Base-by-base conservation (phyloP, 2,888 invertebrate species). In the Stenoptilia bipunctidactyla region DNA sequence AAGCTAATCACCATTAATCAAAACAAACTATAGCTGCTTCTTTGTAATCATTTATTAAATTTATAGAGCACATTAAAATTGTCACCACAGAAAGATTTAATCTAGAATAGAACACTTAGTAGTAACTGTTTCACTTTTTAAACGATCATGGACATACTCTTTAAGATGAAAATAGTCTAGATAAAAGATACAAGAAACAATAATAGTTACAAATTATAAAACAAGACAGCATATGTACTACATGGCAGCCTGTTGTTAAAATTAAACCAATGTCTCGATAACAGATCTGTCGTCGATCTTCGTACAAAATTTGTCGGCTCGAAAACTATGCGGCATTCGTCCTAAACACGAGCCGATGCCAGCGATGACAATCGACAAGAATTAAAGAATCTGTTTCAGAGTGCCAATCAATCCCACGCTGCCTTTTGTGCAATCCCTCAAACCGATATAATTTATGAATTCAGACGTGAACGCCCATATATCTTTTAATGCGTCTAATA, bases 371-470 rank as follows among this genome's bases (percentile, higher is more conserved):
- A 65, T 57, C 62, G 57, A 53, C 55, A 61, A 59, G 66, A 58
- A 56, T 58, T 60, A 63, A 53, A 50, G 46, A 58, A 64, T 65
- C 57, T 61, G 57, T 61, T 62, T 56, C 49, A 54, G 53, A 51
- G 50, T 68, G 66, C 67, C 70, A 67, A 76, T 74, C 71, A 65
- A 68, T 73, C 68, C 64, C 56, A 30, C 6, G 30, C 64, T 53
- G 49, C 56, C 64, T 55, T n/a, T 71, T 67, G 61, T 57, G 60
- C 63, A 66, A 67, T 54, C 56, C 51, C 61, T 66, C 67, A 58
- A 70, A 68, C 58, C 56, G 41, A 40, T 46, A 43, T 67, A 64
- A 71, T 70, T 69, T 61, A 72, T 72, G 57, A 61, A 58, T 52
- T 44, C 46, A 56, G 60, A 66, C 58, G 60, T 56, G 51, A 47